These are phyloP conservation scores for Anodontia alba DNA, from an alignment of 2,888 invertebrate species.

Conservation along the genomic window DNA sequence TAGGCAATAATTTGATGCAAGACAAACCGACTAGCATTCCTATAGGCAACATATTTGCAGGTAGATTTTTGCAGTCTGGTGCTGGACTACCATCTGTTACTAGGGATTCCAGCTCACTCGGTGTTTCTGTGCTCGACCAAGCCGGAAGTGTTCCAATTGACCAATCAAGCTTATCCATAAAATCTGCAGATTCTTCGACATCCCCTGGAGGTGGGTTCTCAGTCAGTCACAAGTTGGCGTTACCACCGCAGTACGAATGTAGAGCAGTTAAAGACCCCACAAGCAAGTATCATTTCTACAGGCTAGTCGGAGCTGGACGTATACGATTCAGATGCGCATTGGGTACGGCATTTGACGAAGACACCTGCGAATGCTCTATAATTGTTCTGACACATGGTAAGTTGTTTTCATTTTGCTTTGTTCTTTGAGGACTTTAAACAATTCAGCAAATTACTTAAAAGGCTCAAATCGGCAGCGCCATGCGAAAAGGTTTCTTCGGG, in stretches of 20 bases:
- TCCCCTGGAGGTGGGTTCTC: background rate
- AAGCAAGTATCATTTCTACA: constrained; percentile 43
- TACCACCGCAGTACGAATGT: background rate
- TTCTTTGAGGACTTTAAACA: too few species aligned
- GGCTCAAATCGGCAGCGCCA: background rate
- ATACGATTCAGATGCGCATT: constrained; percentile 54
- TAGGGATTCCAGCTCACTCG: background rate
- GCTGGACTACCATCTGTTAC: background rate
- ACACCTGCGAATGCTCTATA: constrained; percentile 59
- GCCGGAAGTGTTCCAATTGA: background rate
- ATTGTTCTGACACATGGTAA: constrained; percentile 47
- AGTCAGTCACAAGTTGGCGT: background rate
- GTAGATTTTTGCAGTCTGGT: background rate
- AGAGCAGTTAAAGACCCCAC: constrained; percentile 24
- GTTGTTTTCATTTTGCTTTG: too few species aligned
- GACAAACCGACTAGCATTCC: background rate
- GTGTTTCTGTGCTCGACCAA: background rate
- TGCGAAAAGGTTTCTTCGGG: too few species aligned
- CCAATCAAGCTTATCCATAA: background rate
- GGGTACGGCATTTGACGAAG: constrained; percentile 56
- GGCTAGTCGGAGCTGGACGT: constrained; percentile 14
- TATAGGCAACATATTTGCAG: background rate
- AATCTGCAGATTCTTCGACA: background rate
- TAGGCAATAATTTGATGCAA: background rate
- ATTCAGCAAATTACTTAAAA: too few species aligned